Evolutionary conservation across 2,113 vertebrate genomes (phyloP), one percentile per base, ranked within the genome.

Genomic region (Eulacestoma nigropectus): DNA sequence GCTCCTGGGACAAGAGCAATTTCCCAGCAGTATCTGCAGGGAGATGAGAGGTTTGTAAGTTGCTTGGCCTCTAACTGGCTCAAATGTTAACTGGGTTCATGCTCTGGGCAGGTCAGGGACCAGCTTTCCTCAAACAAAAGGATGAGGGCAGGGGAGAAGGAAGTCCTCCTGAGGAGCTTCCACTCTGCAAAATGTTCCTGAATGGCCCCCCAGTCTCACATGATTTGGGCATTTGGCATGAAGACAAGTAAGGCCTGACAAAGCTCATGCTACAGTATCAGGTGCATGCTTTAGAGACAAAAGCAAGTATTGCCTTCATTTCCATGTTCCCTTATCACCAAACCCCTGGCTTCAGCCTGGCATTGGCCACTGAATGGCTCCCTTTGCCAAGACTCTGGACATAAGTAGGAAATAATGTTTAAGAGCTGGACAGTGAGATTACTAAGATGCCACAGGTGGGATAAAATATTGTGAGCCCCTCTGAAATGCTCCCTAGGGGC

Each of bases 251-350:
- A 87, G 35, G 27, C 21, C 59, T 88, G 82, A 87, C 72, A 94
- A 78, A 93, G 30, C 37, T 84, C 84, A 84, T 87, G 73, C 88
- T 90, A 42, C 52, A 78, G 44, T n/a, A 53, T 88, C 72, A 86
- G 90, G 30, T 0, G 0, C 83, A 79, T 79, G 41, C 37, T 88
- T 89, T 64, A 59, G 84, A 69, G 90, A 87, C 64, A 93, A 89
- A 97, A 96, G 95, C 94, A 96, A 84, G 23, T 32, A 64, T 37
- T 94, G 91, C 84, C 91, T 87, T 93, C 9, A 53, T 42, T 93
- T 90, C 88, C 53, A 15, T 6, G 15, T 73, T 94, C 65, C 12
- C 53, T 89, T 92, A 87, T 92, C 73, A 44, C 73, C 68, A 89
- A 92, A 87, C 21, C 20, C 57, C 41, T 73, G 69, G 44, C 79